These are phyloP conservation scores for Scaptomyza flava DNA, from an alignment of 2,888 invertebrate genomes.

Conservation along the genomic window DNA sequence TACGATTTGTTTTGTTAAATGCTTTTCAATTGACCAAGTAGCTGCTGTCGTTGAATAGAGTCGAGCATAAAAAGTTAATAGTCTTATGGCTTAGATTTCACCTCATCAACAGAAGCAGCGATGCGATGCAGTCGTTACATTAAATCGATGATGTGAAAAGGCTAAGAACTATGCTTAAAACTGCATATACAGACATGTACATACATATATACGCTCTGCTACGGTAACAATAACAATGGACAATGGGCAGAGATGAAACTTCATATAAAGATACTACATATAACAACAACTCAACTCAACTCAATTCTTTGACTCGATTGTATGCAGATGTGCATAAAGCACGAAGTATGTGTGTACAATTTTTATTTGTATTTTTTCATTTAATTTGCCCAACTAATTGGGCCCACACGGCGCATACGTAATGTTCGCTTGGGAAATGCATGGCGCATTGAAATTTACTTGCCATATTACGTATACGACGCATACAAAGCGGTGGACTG, in stretches of 20 bases:
- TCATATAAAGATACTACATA: slow-evolving; percentile 20
- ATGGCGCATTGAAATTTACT: slow-evolving; percentile 39
- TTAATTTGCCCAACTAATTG: slow-evolving; percentile 59
- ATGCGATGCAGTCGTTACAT: slow-evolving; percentile 69
- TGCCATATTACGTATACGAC: slow-evolving; percentile 65
- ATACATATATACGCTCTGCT: slow-evolving; percentile 10
- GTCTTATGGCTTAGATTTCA: slow-evolving; percentile 79
- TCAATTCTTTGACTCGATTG: slow-evolving; percentile 16
- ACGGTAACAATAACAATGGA: slow-evolving; percentile 39
- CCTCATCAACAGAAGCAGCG: slow-evolving; percentile 84
- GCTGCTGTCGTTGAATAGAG: slow-evolving; percentile 30
- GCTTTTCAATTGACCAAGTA: slow-evolving; percentile 43
- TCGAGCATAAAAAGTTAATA: slow-evolving; percentile 37
- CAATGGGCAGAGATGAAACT: slow-evolving; percentile 50
- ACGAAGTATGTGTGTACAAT: background rate
- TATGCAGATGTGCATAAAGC: slow-evolving; percentile 22
- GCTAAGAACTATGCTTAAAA: slow-evolving; percentile 44
- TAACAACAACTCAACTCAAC: background rate
- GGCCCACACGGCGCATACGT: slow-evolving; percentile 75
- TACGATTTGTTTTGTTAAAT: slow-evolving; percentile 26
- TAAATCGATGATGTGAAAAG: slow-evolving; percentile 81
- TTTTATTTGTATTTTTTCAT: slow-evolving; percentile 2
- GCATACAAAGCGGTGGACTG: slow-evolving; percentile 9
- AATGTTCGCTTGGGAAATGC: slow-evolving; percentile 73
- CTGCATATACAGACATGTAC: slow-evolving; percentile 10